Evolutionary conservation across 2,113 vertebrate species (phyloP).

Genomic region (Xenopus borealis): DNA sequence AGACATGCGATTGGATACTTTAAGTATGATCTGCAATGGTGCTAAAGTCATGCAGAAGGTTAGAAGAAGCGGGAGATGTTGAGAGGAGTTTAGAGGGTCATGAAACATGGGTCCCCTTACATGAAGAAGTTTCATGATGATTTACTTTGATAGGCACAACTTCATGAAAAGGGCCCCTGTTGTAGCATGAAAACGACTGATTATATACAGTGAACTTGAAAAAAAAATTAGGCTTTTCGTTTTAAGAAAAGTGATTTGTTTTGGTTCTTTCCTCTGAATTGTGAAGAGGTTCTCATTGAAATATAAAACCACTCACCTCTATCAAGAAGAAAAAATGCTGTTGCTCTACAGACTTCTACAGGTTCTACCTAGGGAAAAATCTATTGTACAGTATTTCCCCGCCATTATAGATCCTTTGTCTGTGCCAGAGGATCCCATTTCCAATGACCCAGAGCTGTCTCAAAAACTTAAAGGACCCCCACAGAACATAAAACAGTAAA

Average conservation of each 20-base stretch:
- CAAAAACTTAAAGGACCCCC: no score
- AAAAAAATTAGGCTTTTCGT: slow-evolving; percentile 65
- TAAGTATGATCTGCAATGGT: slow-evolving; percentile 64
- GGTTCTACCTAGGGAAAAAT: slow-evolving; percentile 50
- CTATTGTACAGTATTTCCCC: slow-evolving; percentile 35
- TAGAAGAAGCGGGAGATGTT: no score
- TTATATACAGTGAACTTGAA: slow-evolving; percentile 68
- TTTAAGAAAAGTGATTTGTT: slow-evolving; percentile 71
- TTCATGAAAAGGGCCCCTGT: slow-evolving; percentile 52
- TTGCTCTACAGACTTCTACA: slow-evolving; percentile 28
- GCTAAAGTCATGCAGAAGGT: slow-evolving; percentile 64
- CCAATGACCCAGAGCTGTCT: no score
- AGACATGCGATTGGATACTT: slow-evolving; percentile 64
- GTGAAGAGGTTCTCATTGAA: slow-evolving; percentile 60
- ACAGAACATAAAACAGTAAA: no score
- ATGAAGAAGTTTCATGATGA: not conserved
- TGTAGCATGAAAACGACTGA: slow-evolving; percentile 60
- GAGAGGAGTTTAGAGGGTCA: no score
- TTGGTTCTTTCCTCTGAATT: slow-evolving; percentile 67
- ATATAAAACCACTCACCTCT: slow-evolving; percentile 50
- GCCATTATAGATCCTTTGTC: not conserved
- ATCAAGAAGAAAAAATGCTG: slow-evolving; percentile 55
- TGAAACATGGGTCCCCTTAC: not conserved
- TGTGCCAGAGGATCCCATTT: not conserved
- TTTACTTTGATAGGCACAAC: not conserved